Conservation (phyloP, 2,888 invertebrate genomes). For the Apotomis betuletana region DNA sequence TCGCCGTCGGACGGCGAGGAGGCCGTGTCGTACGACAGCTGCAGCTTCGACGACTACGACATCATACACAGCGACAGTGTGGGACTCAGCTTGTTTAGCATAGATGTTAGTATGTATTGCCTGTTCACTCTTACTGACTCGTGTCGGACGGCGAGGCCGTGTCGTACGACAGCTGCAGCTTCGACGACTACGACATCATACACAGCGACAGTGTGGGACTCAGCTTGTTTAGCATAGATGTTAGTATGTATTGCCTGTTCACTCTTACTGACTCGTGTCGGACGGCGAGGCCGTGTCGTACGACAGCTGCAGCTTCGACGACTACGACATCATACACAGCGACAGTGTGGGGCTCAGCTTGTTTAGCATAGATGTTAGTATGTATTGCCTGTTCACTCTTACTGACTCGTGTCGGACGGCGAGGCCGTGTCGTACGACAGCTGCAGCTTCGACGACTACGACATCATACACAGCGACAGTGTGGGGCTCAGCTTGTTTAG, state of each 20-base stretch:
- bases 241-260: constrained; percentile 43
- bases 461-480: constrained; percentile 68
- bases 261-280: constrained; percentile 46
- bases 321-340: constrained; percentile 72
- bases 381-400: no score
- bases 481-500: constrained; percentile 53
- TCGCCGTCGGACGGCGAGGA: constrained; percentile 68
- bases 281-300: constrained; percentile 69
- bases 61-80: constrained; percentile 66
- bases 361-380: constrained; percentile 54
- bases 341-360: constrained; percentile 58
- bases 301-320: constrained; percentile 71
- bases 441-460: constrained; percentile 74
- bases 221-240: constrained; percentile 55
- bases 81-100: constrained; percentile 52
- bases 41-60: constrained; percentile 74
- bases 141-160: constrained; percentile 68
- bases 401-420: constrained; percentile 56
- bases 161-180: constrained; percentile 66
- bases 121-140: background rate
- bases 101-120: constrained; percentile 49
- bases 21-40: constrained; percentile 66
- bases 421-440: constrained; percentile 68
- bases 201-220: constrained; percentile 56
- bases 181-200: constrained; percentile 78